Conservation (phyloP, 1,140 invertebrate species). For the Eupristina koningsbergeri region DNA sequence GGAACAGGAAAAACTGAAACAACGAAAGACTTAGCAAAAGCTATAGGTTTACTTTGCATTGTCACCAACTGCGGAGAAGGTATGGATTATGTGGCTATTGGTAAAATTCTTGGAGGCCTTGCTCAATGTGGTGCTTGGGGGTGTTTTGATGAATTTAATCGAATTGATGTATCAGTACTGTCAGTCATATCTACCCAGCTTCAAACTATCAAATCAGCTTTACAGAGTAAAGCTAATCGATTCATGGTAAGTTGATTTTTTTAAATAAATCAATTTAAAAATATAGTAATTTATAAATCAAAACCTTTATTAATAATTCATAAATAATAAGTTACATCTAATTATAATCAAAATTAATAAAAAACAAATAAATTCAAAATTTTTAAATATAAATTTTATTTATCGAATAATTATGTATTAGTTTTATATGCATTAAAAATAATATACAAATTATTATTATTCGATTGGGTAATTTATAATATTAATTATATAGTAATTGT, state of each 20-base stretch:
- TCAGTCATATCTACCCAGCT: conserved; percentile 93
- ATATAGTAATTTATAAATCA: neutral
- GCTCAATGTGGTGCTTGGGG: conserved; percentile 87
- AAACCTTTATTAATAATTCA: too few relatives aligned
- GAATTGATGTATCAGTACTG: conserved; percentile 90
- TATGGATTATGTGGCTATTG: conserved; percentile 91
- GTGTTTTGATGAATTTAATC: conserved; percentile 94
- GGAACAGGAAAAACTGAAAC: conserved; percentile 95
- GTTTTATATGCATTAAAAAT: too few relatives aligned
- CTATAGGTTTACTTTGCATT: conserved; percentile 87
- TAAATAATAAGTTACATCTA: too few relatives aligned
- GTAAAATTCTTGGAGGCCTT: conserved; percentile 86
- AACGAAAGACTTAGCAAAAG: conserved; percentile 91
- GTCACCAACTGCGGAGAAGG: conserved; percentile 94
- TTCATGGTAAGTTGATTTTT: conserved; percentile 77
- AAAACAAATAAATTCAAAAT: too few relatives aligned
- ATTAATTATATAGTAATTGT: too few relatives aligned
- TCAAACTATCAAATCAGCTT: conserved; percentile 88
- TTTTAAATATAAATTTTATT: too few relatives aligned
- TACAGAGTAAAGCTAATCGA: conserved; percentile 81
- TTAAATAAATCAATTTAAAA: neutral
- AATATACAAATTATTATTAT: too few relatives aligned
- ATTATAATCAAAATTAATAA: too few relatives aligned
- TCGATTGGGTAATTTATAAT: too few relatives aligned
- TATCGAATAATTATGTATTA: too few relatives aligned